Base-by-base conservation (phyloP, 2,113 vertebrate genomes). In the Campylomormyrus tamandua region DNA sequence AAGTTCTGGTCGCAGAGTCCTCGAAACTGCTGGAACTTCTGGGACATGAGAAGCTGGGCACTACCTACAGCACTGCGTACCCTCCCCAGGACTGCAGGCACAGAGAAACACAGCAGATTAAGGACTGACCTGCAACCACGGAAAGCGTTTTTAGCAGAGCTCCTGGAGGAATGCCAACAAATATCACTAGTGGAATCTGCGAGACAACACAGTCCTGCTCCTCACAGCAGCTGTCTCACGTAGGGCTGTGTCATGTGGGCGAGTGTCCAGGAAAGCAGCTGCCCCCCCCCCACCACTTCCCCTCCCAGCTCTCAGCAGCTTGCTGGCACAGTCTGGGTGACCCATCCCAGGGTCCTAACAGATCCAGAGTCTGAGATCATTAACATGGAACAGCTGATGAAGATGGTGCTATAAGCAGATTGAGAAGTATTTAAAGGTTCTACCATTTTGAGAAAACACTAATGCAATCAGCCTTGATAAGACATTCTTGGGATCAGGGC, bases 21-120 rank as follows among this genome's bases (percentile, higher is more conserved):
- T 96, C 97, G 96, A 95, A 99, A 99, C 95, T 99, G 98, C 95
- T 99, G 97, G 96, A 99, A 99, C 96, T 99, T 99, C 96, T 99
- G 94, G 74, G 98, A 96, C 93, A 99, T 99, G 92, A 99, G 97
- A 92, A 99, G 98, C 92, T 99, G 98, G 92, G 98, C 98, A 91
- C 98, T 98, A 94, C 98, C 98, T 49, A 99, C 97, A 10, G 98
- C 98, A 90, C 97, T 98, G 95, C 97, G 97, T 93, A 99, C 98
- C 91, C 98, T 99, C 88, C 97, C 98, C 96, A 99, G 39, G 2
- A 88, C 87, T 88, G 87, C 2, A 10, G 84, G 84, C 49, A 52
- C 85, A 52, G 21, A 84, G 21, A 84, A 19, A 48, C 19, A 48
- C 19, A 11, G 5, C 15, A n/a, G 45, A 84, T 84, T 46, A 45